Conservation (phyloP, 1,140 invertebrate species). For the Helicoverpa zea region DNA sequence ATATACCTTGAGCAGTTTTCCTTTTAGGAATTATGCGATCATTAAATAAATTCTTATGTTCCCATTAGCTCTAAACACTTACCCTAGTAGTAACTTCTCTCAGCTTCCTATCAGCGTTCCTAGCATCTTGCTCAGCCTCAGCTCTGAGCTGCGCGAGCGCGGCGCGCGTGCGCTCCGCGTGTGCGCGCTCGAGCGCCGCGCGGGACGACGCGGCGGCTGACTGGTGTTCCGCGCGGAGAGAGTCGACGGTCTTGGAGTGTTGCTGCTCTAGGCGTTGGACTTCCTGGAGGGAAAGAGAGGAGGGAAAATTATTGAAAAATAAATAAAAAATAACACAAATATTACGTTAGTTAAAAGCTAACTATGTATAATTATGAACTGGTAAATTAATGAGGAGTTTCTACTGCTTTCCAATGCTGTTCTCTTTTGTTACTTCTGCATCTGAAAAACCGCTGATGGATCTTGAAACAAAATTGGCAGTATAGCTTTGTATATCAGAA, state of each 20-base stretch:
- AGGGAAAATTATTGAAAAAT: not conserved
- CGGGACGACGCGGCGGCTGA: constrained; percentile 62
- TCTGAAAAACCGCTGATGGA: no score
- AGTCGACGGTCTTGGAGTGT: constrained; percentile 63
- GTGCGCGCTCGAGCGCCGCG: constrained; percentile 64
- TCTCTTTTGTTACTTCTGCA: no score
- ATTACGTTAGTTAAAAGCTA: no score
- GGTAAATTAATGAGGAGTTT: no score
- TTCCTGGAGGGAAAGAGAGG: constrained; percentile 56
- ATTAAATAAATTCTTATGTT: no score
- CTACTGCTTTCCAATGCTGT: no score
- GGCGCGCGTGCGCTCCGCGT: constrained; percentile 70
- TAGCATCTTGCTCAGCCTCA: constrained; percentile 68
- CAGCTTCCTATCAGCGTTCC: constrained; percentile 75
- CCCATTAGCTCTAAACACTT: constrained; percentile 49
- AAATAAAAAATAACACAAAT: no score
- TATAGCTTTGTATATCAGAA: no score
- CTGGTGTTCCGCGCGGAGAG: constrained; percentile 65
- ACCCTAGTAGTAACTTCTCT: constrained; percentile 74
- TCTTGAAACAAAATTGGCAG: no score
- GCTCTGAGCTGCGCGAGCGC: constrained; percentile 70
- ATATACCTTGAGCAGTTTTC: no score
- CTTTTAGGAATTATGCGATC: no score
- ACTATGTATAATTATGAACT: no score
- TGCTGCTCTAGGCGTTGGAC: constrained; percentile 68